A percentile compares a stretch with the other conserved stretches of the same genome.
Conservation (phyloP, 37 sponge, comb jelly and placozoan genomes). For the Theonella swinhoei region DNA sequence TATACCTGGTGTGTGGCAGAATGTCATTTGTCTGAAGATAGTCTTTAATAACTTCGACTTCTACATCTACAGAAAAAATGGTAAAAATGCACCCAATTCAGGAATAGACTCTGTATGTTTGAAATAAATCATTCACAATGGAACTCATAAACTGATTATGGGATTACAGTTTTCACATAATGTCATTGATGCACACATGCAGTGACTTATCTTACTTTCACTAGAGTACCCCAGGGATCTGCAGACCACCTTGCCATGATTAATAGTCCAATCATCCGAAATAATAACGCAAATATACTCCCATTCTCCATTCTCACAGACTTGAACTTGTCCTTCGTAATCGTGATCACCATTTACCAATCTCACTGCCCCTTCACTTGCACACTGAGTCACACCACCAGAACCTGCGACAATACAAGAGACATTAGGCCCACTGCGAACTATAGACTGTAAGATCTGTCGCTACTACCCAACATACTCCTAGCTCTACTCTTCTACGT, state of each 20-base stretch:
- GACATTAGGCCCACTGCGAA: neutral
- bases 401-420: neutral
- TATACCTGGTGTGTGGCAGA: neutral
- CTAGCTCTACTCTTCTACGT: too few species aligned
- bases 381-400: neutral
- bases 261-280: neutral
- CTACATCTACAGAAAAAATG: neutral
- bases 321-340: neutral
- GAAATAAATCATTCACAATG: neutral
- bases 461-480: too few species aligned
- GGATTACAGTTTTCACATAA: neutral
- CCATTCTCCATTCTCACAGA: neutral
- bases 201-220: neutral
- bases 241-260: neutral
- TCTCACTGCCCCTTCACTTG: neutral
- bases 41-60: neutral
- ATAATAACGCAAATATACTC: neutral
- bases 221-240: neutral
- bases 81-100: too few species aligned
- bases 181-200: neutral
- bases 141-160: neutral
- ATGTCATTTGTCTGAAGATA: neutral
- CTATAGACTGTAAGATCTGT: neutral
- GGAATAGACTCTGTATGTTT: neutral
- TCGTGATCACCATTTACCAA: neutral